Evolutionary conservation across 2,113 vertebrate species (phyloP).

Genomic region (Pseudois nayaur): DNA sequence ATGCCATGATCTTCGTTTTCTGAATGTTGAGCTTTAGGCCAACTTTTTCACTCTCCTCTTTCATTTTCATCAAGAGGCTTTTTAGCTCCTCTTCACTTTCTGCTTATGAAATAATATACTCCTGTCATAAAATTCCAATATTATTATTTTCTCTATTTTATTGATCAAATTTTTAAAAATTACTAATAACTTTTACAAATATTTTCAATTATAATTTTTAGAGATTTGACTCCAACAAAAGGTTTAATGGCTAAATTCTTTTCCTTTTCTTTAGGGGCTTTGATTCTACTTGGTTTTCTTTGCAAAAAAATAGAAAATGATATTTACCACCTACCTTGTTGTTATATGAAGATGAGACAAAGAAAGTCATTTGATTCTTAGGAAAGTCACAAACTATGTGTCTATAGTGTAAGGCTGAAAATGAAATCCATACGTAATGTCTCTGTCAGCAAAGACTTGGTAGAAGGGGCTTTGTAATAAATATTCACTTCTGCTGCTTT

Average conservation of each 20-base stretch:
- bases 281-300: neutral
- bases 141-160: neutral
- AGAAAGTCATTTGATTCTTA: conserved; percentile 65
- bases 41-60: too few relatives aligned
- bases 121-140: neutral
- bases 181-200: neutral
- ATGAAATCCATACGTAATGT: conserved; percentile 75
- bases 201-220: neutral
- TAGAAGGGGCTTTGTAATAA: conserved; percentile 79
- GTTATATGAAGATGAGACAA: conserved; percentile 30
- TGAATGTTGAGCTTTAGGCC: too few relatives aligned
- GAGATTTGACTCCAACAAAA: conserved; percentile 18
- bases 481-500: conserved; percentile 84
- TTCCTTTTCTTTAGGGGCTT: neutral
- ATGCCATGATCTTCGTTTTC: too few relatives aligned
- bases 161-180: neutral
- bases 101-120: neutral
- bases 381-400: conserved; percentile 58
- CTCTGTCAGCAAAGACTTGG: conserved; percentile 81
- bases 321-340: conserved; percentile 45
- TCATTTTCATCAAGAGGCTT: too few relatives aligned
- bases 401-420: conserved; percentile 65
- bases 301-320: conserved; percentile 56
- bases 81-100: too few relatives aligned
- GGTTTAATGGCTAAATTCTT: neutral